Conservation (phyloP, 37 sponge, comb jelly and placozoan species). For the Beroe ovata region DNA sequence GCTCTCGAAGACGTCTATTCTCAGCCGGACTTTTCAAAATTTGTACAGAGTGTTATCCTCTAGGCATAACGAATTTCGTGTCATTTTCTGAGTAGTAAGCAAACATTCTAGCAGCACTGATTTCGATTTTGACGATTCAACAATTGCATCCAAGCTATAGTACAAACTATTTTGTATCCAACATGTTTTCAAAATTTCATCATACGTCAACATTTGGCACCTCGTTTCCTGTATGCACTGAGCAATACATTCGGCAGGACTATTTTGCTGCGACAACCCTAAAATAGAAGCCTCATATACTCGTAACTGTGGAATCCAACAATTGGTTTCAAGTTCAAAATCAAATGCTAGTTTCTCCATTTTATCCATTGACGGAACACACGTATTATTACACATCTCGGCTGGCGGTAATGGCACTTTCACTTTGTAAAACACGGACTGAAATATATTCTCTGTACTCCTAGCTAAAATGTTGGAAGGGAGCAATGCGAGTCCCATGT, state of each 20-base stretch:
- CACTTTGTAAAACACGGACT: neutral
- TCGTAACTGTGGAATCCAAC: no score
- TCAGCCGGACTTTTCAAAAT: conserved; percentile 45
- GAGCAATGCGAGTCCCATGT: neutral
- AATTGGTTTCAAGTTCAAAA: neutral
- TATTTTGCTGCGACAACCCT: no score
- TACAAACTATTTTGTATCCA: neutral
- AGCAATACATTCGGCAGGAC: neutral
- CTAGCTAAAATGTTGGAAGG: conserved; percentile 14
- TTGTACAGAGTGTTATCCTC: no score
- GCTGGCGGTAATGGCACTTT: neutral
- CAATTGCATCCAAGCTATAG: neutral
- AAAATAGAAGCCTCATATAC: no score
- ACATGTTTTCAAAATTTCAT: neutral
- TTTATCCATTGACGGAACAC: neutral
- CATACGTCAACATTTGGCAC: neutral
- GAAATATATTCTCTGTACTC: neutral
- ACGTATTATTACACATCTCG: neutral
- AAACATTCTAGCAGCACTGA: neutral
- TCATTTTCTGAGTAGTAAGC: no score
- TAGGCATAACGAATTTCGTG: no score
- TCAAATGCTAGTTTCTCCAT: neutral
- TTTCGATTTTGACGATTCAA: neutral
- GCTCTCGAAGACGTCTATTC: neutral
- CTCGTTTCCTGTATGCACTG: neutral